These are phyloP conservation scores for Leptura quadrifasciata DNA, from an alignment of 2,888 invertebrate species.

Conservation along the genomic window DNA sequence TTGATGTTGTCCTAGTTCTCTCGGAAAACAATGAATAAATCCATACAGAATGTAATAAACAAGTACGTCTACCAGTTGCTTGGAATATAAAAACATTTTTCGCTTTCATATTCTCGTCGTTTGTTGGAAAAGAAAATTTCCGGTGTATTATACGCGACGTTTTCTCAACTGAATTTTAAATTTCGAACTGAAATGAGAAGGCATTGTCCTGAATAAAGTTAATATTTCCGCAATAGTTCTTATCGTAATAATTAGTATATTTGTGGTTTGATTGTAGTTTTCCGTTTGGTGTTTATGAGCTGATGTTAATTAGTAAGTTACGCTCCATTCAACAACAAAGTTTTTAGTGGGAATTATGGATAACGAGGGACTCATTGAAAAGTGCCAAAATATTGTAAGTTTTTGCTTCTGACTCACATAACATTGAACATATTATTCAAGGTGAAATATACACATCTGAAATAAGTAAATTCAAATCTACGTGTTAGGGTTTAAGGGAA, in stretches of 20 bases:
- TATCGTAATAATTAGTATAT: slow-evolving; percentile 1
- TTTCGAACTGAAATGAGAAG: slow-evolving; percentile 13
- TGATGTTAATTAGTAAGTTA: background rate
- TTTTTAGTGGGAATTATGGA: slow-evolving; percentile 15
- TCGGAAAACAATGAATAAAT: background rate
- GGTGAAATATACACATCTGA: too few species aligned
- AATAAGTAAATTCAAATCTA: too few species aligned
- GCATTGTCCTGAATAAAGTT: background rate
- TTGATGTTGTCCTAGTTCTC: too few species aligned
- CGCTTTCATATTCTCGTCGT: slow-evolving; percentile 3
- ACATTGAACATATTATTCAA: too few species aligned
- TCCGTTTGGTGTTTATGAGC: background rate
- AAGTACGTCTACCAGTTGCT: background rate
- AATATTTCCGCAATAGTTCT: slow-evolving; percentile 8
- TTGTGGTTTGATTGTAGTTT: slow-evolving; percentile 34
- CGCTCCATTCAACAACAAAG: background rate
- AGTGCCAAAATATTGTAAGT: slow-evolving; percentile 21
- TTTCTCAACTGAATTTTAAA: slow-evolving; percentile 8
- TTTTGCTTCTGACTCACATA: too few species aligned
- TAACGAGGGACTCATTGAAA: background rate
- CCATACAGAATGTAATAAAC: background rate
- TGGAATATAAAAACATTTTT: slow-evolving; percentile 5
- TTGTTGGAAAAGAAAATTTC: slow-evolving; percentile 5
- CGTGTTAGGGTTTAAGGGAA: too few species aligned
- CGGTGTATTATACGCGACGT: background rate